Evolutionary conservation across 1,140 invertebrate species (phyloP), one percentile per base, ranked within the genome.

Genomic region (Drosophila orena): DNA sequence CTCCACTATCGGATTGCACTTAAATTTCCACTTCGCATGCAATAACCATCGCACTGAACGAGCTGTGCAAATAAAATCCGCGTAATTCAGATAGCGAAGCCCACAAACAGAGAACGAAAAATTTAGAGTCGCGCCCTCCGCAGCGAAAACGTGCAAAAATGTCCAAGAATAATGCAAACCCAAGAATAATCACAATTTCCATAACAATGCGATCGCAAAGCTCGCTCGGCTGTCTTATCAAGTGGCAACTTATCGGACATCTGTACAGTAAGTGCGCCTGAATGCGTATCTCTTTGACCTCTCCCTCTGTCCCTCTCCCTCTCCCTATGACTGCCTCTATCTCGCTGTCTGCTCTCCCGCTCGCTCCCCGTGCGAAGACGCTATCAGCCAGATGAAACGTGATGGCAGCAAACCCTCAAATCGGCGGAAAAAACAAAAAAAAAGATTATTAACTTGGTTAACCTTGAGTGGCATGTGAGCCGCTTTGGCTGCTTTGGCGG

Each of bases 401-500:
- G 69, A 72, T 71, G 66, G 54, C 54, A 71, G 40, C 47, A 60
- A 72, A 55, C 66, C 52, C 66, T 71, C 68, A 60, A 72, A 72
- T 71, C 66, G 46, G 64, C 57, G 30, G 10, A 30, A 30, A 30
- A 2, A 30, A 30, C 2, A 30, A 46, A 38, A 44, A 43, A 47
- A 58, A 71, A 62, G 70, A 74, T 62, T 74, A 74, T 56, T 74
- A 64, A 74, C 70, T 74, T 43, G 71, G 57, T 49, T 56, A 64
- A 71, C 65, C 68, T 71, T 49, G 68, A 57, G 22, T 46, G 65
- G 17, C n/a, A 40, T 56, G 66, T 40, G 64, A 55, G 57, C 55
- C 38, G 35, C 30, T 47, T 69, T 56, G 24, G 30, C 17, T 15
- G n/a, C 37, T 47, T 69, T 56, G 24, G 30, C 17, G 14, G n/a